Evolutionary conservation across 2,797 vertebrate genomes (phyloP), one percentile per base, ranked within the genome.

Genomic region (Rhincodon typus): DNA sequence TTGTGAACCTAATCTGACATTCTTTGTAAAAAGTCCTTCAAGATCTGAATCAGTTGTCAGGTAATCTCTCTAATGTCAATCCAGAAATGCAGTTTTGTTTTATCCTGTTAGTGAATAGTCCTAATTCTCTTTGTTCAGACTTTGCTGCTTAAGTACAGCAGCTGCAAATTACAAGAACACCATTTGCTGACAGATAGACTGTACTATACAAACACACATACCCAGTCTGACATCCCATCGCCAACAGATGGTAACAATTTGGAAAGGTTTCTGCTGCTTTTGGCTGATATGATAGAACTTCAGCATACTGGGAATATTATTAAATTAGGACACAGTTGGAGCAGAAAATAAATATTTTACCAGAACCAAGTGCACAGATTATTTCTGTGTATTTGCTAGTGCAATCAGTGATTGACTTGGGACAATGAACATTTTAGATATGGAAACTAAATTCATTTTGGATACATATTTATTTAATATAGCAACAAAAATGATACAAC

Each of bases 261-360:
- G 94, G 69, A 77, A 95, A 95, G 15, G 94, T n/a, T n/a, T 95
- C 23, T 95, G 94, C 72, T 95, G 94, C 70, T 95, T 77, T 77
- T 95, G 94, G 72, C 69, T 77, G 30, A 34, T 53, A n/a, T 93
- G 30, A 53, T 2, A 74, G 94, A 34, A 95, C 42, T 74, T 50
- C 6, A 50, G 69, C 93, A 74, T 19, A 95, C 94, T 50, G 94
- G 94, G 69, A 77, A 95, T 95, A 77, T 46, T 93, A 93, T 93
- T 93, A 93, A 93, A 93, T 93, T 93, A 93, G 66, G 90, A 93
- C 90, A 23, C 90, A 93, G 90, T 67, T 95, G 70, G 94, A 95
- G 46, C 46, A 95, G 50, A 77, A 94, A 74, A 94, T 94, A 72
- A 74, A 53, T 7, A 77, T 77, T 34, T 95, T 72, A 53, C 94